A percentile compares a stretch with the other conserved stretches of the same genome.
Evolutionary conservation across 2,113 vertebrate genomes (phyloP).

Genomic region (Rafetus swinhoei): DNA sequence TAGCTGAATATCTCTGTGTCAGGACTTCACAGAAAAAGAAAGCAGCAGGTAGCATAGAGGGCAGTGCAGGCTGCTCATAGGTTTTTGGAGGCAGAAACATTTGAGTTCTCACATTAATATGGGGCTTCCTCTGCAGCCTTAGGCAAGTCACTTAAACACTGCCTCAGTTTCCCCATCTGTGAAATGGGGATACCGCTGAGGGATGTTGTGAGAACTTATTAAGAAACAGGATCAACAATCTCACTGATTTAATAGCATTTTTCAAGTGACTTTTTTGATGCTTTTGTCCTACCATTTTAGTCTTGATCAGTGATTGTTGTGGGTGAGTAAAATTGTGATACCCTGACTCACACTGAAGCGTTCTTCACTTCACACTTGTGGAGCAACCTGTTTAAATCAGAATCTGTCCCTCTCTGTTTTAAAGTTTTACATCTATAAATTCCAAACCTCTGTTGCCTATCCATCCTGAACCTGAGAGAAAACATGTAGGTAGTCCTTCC

Average conservation of each 20-base stretch:
- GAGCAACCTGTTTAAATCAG: background rate
- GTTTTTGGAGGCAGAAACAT: background rate
- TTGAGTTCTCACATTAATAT: background rate
- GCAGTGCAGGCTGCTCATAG: background rate
- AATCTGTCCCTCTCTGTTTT: background rate
- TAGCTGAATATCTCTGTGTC: background rate
- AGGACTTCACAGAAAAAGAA: background rate
- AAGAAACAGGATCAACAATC: background rate
- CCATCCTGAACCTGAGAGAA: background rate
- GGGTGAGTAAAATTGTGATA: background rate
- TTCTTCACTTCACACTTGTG: background rate
- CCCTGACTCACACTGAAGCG: background rate
- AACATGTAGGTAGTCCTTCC: background rate
- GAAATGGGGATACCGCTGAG: background rate
- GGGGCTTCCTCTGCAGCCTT: background rate
- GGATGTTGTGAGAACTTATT: background rate
- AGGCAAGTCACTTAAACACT: background rate
- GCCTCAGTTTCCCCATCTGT: background rate
- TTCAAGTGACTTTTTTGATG: background rate
- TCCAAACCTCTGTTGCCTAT: background rate
- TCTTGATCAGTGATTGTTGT: background rate
- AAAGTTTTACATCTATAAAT: background rate
- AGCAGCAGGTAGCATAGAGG: constrained; percentile 30
- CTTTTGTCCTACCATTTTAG: background rate
- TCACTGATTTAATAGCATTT: background rate